Percentiles rank a stretch among this genome's conserved stretches.
Conservation (phyloP, 2,113 vertebrate species). For the Stictonetta naevosa region DNA sequence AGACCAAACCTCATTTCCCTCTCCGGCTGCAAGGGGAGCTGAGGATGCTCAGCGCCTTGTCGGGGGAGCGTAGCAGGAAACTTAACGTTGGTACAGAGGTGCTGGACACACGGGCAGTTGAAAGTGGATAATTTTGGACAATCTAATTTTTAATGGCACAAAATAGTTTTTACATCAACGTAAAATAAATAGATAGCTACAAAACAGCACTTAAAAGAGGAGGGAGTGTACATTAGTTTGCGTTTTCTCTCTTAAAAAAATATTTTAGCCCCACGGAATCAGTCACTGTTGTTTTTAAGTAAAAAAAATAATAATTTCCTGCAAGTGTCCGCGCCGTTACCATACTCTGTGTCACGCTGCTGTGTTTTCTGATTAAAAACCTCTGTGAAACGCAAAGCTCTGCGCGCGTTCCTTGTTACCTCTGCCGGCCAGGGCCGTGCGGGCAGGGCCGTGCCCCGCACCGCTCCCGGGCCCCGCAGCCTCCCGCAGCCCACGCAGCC, state of each 20-base stretch:
- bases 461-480: too few species aligned
- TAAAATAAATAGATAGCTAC: not conserved
- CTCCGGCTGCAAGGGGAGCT: not conserved
- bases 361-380: slow-evolving; percentile 66
- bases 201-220: not conserved
- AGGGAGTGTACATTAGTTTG: not conserved
- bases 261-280: not conserved
- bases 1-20: not conserved
- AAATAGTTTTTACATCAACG: not conserved
- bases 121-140: not conserved
- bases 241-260: not conserved
- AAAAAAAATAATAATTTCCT: slow-evolving; percentile 1
- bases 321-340: slow-evolving; percentile 10
- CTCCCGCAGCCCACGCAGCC: too few species aligned
- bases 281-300: not conserved
- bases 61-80: not conserved
- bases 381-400: slow-evolving; percentile 5
- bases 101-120: not conserved
- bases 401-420: not conserved
- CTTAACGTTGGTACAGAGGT: not conserved
- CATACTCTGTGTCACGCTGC: slow-evolving; percentile 36
- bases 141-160: not conserved
- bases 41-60: not conserved
- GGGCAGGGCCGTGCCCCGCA: too few species aligned
- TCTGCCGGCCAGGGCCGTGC: not conserved